Percentiles rank a stretch among this genome's conserved stretches.
phyloP scores from a whole-genome alignment of 2,888 invertebrate species.

The Matsumyia berberina region DNA sequence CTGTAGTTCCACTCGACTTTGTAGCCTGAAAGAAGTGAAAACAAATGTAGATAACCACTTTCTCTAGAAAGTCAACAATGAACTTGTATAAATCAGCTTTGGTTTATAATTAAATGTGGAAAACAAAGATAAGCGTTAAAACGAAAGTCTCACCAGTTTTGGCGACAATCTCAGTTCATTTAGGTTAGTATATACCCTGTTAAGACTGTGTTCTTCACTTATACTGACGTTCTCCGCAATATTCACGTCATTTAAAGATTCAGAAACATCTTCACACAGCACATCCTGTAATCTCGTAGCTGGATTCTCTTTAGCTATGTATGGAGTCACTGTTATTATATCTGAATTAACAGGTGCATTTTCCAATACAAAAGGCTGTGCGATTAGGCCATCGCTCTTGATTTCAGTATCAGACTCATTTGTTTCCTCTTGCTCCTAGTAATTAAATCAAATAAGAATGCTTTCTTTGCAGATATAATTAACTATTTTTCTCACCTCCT shows the following conservation, averaged over 20 bases:
- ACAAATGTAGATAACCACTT: neutral
- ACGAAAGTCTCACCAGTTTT: conserved; percentile 80
- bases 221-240: conserved; percentile 58
- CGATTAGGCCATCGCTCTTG: conserved; percentile 80
- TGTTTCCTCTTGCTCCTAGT: conserved; percentile 83
- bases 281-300: conserved; percentile 38
- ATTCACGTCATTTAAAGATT: conserved; percentile 76
- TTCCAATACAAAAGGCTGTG: conserved; percentile 69
- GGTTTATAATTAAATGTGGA: neutral
- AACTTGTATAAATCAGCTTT: no score
- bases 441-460: neutral
- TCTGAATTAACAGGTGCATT: conserved; percentile 38
- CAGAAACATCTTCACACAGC: conserved; percentile 69
- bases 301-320: conserved; percentile 40
- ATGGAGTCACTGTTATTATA: conserved; percentile 19
- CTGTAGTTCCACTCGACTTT: conserved; percentile 17
- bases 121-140: neutral
- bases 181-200: conserved; percentile 80
- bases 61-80: no score
- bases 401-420: conserved; percentile 84
- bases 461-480: neutral
- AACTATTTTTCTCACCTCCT: conserved; percentile 85
- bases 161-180: conserved; percentile 81
- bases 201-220: conserved; percentile 79
- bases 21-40: conserved; percentile 20